Evolutionary conservation across 2,888 invertebrate genomes (phyloP).

Genomic region (Oxytorus armatus): DNA sequence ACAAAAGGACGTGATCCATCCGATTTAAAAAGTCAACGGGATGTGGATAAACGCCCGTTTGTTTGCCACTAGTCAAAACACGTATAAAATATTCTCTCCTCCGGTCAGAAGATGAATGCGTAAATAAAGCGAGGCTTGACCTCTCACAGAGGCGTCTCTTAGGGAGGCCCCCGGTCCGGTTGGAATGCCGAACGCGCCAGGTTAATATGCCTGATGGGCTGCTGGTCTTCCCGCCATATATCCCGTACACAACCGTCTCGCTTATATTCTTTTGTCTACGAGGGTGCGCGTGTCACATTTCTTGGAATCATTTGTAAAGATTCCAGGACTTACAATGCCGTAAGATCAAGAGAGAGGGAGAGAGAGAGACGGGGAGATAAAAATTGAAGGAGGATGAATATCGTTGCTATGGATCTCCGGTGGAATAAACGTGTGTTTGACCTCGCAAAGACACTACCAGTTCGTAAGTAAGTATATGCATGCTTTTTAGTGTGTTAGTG

Average conservation of each 20-base stretch:
- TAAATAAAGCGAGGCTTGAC: slow-evolving; percentile 60
- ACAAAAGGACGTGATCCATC: neutral
- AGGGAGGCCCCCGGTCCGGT: slow-evolving; percentile 17
- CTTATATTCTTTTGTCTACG: slow-evolving; percentile 70
- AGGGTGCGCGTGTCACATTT: slow-evolving; percentile 60
- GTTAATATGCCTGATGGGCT: slow-evolving; percentile 60
- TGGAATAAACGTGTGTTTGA: slow-evolving; percentile 51
- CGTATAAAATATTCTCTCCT: neutral
- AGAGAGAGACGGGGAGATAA: slow-evolving; percentile 14
- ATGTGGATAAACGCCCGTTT: neutral
- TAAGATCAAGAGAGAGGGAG: slow-evolving; percentile 64
- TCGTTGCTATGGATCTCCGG: slow-evolving; percentile 60
- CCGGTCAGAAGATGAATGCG: slow-evolving; percentile 52
- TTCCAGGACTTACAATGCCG: slow-evolving; percentile 79
- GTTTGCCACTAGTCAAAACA: neutral
- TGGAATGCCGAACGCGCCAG: slow-evolving; percentile 64
- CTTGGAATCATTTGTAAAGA: slow-evolving; percentile 82
- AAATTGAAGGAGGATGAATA: slow-evolving; percentile 42
- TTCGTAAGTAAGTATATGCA: slow-evolving; percentile 42
- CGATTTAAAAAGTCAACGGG: neutral
- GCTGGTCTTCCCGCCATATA: slow-evolving; percentile 56
- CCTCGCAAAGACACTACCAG: slow-evolving; percentile 35
- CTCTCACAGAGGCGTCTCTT: slow-evolving; percentile 42
- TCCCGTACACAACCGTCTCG: slow-evolving; percentile 33
- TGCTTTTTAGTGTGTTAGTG: neutral